Evolutionary conservation across 2,797 vertebrate species (phyloP).

Genomic region (Mormyrops boulengeri): DNA sequence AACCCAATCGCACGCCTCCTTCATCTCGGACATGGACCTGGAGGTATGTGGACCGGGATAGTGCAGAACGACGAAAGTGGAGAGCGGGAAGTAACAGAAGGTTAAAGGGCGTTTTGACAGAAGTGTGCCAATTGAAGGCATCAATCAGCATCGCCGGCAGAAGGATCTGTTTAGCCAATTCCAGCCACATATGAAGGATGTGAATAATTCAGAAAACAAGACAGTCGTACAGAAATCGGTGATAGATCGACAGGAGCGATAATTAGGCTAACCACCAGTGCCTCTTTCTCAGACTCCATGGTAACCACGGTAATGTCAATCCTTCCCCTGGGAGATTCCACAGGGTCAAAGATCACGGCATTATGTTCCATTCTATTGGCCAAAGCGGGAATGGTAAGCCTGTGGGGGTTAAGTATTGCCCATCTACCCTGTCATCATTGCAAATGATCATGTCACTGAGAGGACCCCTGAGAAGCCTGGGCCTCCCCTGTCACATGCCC

Average conservation of each 20-base stretch:
- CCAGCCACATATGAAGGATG: background rate
- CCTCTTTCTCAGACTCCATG: background rate
- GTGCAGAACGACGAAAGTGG: background rate
- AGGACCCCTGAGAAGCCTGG: background rate
- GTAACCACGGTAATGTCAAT: background rate
- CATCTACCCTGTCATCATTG: background rate
- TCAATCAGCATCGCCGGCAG: background rate
- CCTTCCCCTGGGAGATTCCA: background rate
- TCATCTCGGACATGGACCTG: background rate
- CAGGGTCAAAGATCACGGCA: background rate
- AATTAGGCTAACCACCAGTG: background rate
- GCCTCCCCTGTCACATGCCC: background rate
- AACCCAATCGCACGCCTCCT: background rate
- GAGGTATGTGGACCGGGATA: background rate
- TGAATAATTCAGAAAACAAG: constrained; percentile 3
- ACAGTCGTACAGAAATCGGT: background rate
- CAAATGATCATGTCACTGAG: background rate
- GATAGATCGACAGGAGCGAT: background rate
- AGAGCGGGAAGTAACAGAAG: background rate
- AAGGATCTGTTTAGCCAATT: constrained; percentile 1
- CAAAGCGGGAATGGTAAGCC: no score
- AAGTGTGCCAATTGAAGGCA: background rate
- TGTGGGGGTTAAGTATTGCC: background rate
- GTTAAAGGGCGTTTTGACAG: background rate
- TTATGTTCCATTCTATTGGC: background rate